phyloP scores from a whole-genome alignment of 2,797 vertebrate species.

The Peromyscus aztecus region DNA sequence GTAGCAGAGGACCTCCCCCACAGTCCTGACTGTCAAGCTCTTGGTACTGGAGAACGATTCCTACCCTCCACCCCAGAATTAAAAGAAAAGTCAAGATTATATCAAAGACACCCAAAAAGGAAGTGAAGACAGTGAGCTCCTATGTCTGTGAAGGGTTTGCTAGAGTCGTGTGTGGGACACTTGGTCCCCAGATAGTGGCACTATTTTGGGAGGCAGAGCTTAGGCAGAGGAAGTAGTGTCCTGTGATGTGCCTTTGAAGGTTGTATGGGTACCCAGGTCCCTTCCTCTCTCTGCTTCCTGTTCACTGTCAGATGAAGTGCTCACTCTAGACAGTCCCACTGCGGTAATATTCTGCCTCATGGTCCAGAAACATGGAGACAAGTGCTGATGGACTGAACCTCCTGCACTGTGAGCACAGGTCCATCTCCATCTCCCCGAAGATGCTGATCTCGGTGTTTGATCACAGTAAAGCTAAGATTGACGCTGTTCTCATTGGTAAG shows the following conservation, averaged over 20 bases:
- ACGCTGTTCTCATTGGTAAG: background rate
- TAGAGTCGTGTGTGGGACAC: background rate
- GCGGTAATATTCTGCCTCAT: background rate
- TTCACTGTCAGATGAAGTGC: background rate
- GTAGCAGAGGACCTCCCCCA: too few species aligned
- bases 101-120: background rate
- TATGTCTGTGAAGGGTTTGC: background rate
- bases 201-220: background rate
- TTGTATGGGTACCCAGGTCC: background rate
- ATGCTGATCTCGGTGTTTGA: background rate
- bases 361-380: background rate
- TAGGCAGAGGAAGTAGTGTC: background rate
- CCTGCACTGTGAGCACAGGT: background rate
- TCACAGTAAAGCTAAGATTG: background rate
- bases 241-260: background rate
- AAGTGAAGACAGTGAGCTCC: background rate
- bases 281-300: background rate
- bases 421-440: background rate
- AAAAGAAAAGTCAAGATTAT: background rate
- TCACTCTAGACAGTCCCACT: background rate
- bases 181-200: background rate
- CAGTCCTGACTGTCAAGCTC: background rate
- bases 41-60: background rate
- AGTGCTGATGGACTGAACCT: background rate
- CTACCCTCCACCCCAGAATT: background rate